Conservation (phyloP, 37 sponge, comb jelly and placozoan species). For the Mnemiopsis leidyi region DNA sequence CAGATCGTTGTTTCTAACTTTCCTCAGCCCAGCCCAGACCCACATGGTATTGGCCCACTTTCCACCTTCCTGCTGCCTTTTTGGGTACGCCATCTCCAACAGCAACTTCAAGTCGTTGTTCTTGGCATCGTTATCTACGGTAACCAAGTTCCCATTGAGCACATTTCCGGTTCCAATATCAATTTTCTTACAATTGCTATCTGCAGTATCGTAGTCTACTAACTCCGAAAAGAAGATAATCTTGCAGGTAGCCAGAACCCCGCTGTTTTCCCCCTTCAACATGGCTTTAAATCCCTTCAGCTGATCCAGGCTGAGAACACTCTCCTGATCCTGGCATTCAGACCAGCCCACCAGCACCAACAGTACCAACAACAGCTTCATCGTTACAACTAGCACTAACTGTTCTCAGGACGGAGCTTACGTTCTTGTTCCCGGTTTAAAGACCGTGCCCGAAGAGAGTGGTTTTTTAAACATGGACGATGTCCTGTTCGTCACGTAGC, state of each 20-base stretch:
- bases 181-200: not conserved
- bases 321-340: not conserved
- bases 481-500: too few relatives aligned
- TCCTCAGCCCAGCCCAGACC: constrained; percentile 32
- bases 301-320: not conserved
- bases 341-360: not conserved
- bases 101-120: not conserved
- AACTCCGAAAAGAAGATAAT: not conserved
- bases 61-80: not conserved
- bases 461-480: too few relatives aligned
- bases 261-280: not conserved
- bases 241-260: not conserved
- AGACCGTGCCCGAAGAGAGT: too few relatives aligned
- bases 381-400: too few relatives aligned
- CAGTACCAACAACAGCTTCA: too few relatives aligned
- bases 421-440: too few relatives aligned
- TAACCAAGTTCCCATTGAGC: not conserved
- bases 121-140: not conserved
- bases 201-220: not conserved
- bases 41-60: not conserved
- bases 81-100: constrained; percentile 17
- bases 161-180: not conserved
- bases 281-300: not conserved
- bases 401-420: too few relatives aligned
- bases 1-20: not conserved